Conservation (phyloP, 2,113 vertebrate species). For the Chinchilla lanigera region DNA sequence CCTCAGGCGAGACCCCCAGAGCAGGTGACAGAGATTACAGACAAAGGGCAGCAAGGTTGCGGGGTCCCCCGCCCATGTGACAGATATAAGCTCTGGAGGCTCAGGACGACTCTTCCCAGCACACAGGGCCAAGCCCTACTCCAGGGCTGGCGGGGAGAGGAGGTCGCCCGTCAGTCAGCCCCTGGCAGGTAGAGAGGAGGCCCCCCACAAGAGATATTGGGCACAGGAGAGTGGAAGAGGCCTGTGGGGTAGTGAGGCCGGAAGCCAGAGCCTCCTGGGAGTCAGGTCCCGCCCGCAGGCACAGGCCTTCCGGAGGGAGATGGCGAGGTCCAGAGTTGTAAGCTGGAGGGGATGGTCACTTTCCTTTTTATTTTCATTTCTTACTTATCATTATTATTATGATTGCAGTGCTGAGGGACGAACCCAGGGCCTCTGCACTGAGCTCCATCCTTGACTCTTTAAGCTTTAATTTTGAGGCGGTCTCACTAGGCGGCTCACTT, state of each 20-base stretch:
- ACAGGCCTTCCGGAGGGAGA: neutral
- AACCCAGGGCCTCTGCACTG: neutral
- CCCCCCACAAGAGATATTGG: neutral
- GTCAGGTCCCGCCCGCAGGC: neutral
- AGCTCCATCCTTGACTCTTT: neutral
- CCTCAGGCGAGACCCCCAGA: neutral
- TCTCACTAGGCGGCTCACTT: neutral
- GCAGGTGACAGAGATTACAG: neutral
- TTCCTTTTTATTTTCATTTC: neutral
- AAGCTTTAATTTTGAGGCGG: neutral
- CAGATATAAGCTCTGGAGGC: neutral
- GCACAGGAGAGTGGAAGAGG: neutral
- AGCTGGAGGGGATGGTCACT: neutral
- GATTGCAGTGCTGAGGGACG: neutral
- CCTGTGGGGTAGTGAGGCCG: neutral
- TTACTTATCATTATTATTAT: neutral
- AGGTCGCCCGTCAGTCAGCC: neutral
- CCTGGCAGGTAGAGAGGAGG: neutral
- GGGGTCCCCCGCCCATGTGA: neutral
- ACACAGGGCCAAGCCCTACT: neutral
- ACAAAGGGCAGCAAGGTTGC: fast-evolving
- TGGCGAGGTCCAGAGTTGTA: fast-evolving
- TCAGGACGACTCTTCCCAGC: neutral
- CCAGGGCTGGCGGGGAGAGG: no score
- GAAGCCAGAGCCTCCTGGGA: neutral